These are phyloP conservation scores for Zoanthus gigantus DNA, from an alignment of 92 coral and sea anemone species.

Conservation along the genomic window DNA sequence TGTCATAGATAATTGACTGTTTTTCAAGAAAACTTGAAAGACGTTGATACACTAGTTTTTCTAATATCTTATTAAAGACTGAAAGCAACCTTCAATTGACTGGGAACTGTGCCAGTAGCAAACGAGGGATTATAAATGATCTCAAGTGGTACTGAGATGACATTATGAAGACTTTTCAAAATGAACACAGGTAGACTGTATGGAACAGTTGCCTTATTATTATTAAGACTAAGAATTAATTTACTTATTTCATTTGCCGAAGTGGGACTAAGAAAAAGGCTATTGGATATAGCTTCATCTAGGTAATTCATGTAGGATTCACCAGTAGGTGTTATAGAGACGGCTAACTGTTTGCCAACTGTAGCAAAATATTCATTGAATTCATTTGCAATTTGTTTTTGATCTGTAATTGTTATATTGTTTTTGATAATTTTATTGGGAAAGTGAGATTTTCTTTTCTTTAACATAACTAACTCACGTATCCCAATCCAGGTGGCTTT, in stretches of 20 bases:
- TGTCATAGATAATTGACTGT: conserved; percentile 18
- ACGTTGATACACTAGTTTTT: conserved; percentile 1
- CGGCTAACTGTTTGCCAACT: conserved; percentile 52
- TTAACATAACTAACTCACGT: conserved; percentile 11
- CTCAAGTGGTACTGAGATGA: conserved; percentile 45
- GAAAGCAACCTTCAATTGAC: neutral
- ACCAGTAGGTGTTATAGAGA: neutral
- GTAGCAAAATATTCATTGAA: conserved; percentile 38
- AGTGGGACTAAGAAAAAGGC: too few relatives aligned
- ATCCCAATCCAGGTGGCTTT: conserved; percentile 56
- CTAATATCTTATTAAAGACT: conserved; percentile 46
- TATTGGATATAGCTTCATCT: too few relatives aligned
- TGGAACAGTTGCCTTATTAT: conserved; percentile 53
- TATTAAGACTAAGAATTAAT: conserved; percentile 11
- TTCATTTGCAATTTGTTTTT: conserved; percentile 28
- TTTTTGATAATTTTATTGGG: conserved; percentile 15
- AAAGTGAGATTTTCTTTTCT: neutral
- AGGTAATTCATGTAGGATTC: too few relatives aligned
- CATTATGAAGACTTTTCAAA: conserved; percentile 30
- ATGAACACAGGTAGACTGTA: conserved; percentile 45
- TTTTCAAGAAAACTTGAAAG: conserved; percentile 10
- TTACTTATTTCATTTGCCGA: conserved; percentile 38
- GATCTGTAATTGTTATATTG: conserved; percentile 22
- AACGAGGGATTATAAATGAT: conserved; percentile 45
- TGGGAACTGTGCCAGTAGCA: conserved; percentile 47